These are phyloP conservation scores for Mesembrinibis cayennensis DNA, from an alignment of 2,113 vertebrate species.

Conservation along the genomic window DNA sequence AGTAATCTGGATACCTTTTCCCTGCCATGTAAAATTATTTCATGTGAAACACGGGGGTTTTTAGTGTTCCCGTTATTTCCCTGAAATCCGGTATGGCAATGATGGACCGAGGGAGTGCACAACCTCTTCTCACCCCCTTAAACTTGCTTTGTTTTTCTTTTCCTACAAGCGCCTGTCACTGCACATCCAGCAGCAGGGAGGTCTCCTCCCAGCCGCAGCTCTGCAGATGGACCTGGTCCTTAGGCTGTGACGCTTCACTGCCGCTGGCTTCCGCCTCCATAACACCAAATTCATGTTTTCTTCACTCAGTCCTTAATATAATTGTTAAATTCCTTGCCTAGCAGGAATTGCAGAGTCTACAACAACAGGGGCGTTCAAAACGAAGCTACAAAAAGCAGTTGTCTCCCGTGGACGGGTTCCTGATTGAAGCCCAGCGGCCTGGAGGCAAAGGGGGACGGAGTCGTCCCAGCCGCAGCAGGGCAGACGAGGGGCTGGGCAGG, in stretches of 20 bases:
- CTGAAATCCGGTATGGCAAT: background rate
- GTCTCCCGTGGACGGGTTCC: background rate
- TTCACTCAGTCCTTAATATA: background rate
- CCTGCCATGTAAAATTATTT: background rate
- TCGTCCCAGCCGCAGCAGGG: background rate
- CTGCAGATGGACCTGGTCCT: background rate
- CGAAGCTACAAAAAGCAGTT: background rate
- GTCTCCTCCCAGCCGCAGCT: background rate
- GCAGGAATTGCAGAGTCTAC: background rate
- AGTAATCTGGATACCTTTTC: background rate
- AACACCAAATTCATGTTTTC: background rate
- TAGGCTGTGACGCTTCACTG: background rate
- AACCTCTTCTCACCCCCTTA: background rate
- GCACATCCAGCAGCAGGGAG: background rate
- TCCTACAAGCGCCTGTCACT: rapidly evolving
- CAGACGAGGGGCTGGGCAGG: background rate
- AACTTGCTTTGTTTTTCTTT: background rate
- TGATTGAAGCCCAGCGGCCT: background rate
- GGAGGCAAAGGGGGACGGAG: too few relatives aligned
- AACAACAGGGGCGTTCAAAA: background rate
- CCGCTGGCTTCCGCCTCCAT: background rate
- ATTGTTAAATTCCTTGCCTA: background rate
- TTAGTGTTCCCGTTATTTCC: background rate
- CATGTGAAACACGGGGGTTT: background rate
- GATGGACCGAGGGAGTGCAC: background rate